Base-by-base conservation (phyloP, 2,113 vertebrate genomes). In the Prinia subflava region DNA sequence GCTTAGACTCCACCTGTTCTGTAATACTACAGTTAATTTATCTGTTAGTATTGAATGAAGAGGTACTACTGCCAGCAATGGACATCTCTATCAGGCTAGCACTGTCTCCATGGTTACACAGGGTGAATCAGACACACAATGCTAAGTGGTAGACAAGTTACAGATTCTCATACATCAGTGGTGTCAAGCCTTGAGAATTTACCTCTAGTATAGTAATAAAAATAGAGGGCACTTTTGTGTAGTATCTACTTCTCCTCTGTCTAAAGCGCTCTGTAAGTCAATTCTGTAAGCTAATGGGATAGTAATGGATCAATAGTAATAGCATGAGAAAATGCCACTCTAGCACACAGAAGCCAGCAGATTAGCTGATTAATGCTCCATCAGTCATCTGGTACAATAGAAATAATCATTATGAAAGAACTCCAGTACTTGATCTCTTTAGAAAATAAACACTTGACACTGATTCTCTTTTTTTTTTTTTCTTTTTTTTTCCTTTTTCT, bases 361-460 rank as follows among this genome's bases (percentile, higher is more conserved):
- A 96, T 89, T 93, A 94, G 49, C 47, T 95, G 76, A 93, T 94
- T 86, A 90, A 84, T 86, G 69, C 28, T 89, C 60, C 64, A 81
- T 84, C 76, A 71, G 64, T 64, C 76, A 87, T 75, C 41, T 78
- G 31, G 31, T 81, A 71, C 73, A 81, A 83, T 13, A 88, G 78
- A 85, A 95, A 91, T 8, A 93, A 75, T 52, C 42, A 81, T 86
- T 83, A 80, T 68, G 56, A 87, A 86, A 90, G 35, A 88, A 77
- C 10, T 81, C 15, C 15, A 30, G 37, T 56, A 64, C 1, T 0
- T 84, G 28, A 84, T 75, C 69, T 64, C 73, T 81, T 57, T 75
- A 47, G 85, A 96, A 96, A 87, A 68, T 18, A 93, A 87, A 92
- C 71, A 83, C 18, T 83, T 5, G 5, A 80, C 52, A 25, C 8